Conservation (phyloP, 2,888 invertebrate genomes). For the Penaeus monodon region DNA sequence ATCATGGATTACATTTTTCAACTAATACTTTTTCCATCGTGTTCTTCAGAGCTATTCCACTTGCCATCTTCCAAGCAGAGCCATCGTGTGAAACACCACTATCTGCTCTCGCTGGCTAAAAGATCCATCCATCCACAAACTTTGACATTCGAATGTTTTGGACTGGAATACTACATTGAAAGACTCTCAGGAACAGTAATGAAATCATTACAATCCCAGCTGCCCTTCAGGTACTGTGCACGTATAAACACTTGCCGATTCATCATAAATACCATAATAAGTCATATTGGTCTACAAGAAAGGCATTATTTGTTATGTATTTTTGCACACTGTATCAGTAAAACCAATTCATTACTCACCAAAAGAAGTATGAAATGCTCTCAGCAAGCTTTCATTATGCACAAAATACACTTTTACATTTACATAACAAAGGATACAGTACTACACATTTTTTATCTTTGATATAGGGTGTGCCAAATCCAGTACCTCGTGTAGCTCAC, state of each 20-base stretch:
- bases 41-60: slow-evolving; percentile 84
- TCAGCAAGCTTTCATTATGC: not conserved
- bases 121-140: slow-evolving; percentile 79
- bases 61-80: slow-evolving; percentile 93
- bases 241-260: not conserved
- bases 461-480: slow-evolving; percentile 79
- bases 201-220: slow-evolving; percentile 99
- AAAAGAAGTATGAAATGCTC: no score
- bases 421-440: no score
- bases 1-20: slow-evolving; percentile 35
- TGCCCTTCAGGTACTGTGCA: slow-evolving; percentile 83
- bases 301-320: not conserved
- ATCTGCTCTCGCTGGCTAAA: slow-evolving; percentile 94
- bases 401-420: not conserved
- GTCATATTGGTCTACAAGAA: not conserved
- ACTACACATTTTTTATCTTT: not conserved
- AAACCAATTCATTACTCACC: no score
- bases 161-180: slow-evolving; percentile 98
- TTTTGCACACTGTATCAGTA: slow-evolving; percentile 1
- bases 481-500: slow-evolving; percentile 93
- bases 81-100: slow-evolving; percentile 86
- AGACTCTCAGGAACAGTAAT: slow-evolving; percentile 93
- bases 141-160: slow-evolving; percentile 91
- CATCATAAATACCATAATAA: no score
- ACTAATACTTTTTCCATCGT: slow-evolving; percentile 66